A percentile compares a stretch with the other conserved stretches of the same genome.
These are phyloP conservation scores for Delia radicum DNA, from an alignment of 1,140 invertebrate species.

Conservation along the genomic window DNA sequence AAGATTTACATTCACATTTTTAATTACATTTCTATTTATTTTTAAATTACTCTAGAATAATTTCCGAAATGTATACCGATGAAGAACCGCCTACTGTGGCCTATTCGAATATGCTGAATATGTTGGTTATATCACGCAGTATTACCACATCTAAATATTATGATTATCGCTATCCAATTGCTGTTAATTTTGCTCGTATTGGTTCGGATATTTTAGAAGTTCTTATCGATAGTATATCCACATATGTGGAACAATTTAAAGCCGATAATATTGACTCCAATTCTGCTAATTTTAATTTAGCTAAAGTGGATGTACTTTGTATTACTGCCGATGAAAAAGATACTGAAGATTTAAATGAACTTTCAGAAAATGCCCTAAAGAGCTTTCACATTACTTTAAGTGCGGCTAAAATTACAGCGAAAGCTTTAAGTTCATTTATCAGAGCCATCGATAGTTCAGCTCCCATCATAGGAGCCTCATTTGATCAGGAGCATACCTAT, in stretches of 20 bases:
- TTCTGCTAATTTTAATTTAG: constrained; percentile 37
- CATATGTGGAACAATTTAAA: constrained; percentile 50
- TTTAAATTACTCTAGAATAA: constrained; percentile 42
- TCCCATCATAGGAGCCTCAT: constrained; percentile 44
- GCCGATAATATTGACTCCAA: constrained; percentile 36
- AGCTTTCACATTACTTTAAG: constrained; percentile 50
- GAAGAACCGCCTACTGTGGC: constrained; percentile 41
- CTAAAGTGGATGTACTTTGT: constrained; percentile 42
- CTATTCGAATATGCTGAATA: constrained; percentile 50
- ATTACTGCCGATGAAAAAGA: constrained; percentile 39
- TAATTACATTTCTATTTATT: too few species aligned
- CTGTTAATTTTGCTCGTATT: constrained; percentile 53
- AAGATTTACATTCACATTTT: not conserved
- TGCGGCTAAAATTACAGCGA: constrained; percentile 43
- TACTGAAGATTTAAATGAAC: constrained; percentile 35
- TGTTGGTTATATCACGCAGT: constrained; percentile 45
- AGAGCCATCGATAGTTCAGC: constrained; percentile 43
- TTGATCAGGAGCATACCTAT: constrained; percentile 45
- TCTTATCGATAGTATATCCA: constrained; percentile 44
- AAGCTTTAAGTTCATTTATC: constrained; percentile 43
- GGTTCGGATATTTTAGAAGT: constrained; percentile 49
- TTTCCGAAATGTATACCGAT: constrained; percentile 51
- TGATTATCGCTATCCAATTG: constrained; percentile 50
- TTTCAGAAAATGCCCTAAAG: constrained; percentile 41
- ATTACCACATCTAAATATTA: constrained; percentile 46